Percentiles rank a stretch among this genome's conserved stretches.
Evolutionary conservation across 1,140 invertebrate species (phyloP).

Genomic region (Homalodisca vitripennis): DNA sequence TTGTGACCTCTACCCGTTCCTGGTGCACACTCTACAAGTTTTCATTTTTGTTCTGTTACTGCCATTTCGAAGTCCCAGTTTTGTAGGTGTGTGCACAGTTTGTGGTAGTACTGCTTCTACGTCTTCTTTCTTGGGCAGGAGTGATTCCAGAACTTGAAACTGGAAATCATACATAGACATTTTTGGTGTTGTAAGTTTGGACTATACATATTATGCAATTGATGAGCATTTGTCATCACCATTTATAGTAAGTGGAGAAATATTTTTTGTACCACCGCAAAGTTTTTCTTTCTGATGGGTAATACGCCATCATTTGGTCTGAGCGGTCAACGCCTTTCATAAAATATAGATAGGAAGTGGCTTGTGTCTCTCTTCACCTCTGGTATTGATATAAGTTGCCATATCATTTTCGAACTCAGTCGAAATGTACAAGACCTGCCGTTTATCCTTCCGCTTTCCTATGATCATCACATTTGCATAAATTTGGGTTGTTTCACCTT

Average conservation of each 20-base stretch:
- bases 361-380: not conserved
- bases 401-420: constrained; percentile 2
- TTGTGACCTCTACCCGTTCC: no score
- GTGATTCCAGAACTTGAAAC: no score
- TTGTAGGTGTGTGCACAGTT: no score
- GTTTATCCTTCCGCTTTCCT: constrained; percentile 13
- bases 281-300: constrained; percentile 36
- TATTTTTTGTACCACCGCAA: constrained; percentile 37
- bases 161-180: no score
- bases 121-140: no score
- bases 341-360: constrained; percentile 35
- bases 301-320: constrained; percentile 34
- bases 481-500: not conserved
- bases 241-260: constrained; percentile 34
- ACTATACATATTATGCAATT: no score
- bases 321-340: constrained; percentile 34
- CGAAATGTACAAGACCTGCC: not conserved
- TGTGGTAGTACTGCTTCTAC: no score
- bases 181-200: no score
- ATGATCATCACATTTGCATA: not conserved
- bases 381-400: not conserved
- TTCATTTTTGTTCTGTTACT: no score
- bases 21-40: no score
- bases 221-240: no score
- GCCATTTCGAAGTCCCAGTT: no score